phyloP scores from a whole-genome alignment of 2,113 vertebrate genomes.

The Megalops atlanticus region DNA sequence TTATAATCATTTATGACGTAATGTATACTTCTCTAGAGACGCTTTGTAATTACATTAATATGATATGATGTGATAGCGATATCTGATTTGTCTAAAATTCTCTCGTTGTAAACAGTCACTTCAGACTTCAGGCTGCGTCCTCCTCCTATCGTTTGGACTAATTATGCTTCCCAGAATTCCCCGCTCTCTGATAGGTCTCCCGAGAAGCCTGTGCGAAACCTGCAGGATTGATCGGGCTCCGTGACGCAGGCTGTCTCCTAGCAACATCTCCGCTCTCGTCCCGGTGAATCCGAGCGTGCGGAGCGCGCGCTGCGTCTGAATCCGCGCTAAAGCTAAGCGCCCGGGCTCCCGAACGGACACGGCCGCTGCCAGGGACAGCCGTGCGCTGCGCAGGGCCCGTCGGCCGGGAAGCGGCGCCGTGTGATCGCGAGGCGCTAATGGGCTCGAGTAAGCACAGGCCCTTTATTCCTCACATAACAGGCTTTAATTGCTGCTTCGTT shows the following conservation, averaged over 20 bases:
- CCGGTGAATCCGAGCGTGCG: neutral
- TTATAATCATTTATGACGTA: neutral
- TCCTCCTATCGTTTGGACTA: neutral
- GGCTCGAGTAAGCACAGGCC: neutral
- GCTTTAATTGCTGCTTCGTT: neutral
- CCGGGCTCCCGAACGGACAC: no score
- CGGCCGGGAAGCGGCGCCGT: no score
- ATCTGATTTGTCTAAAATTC: neutral
- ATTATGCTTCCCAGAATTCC: neutral
- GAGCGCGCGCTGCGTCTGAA: neutral
- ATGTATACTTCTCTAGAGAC: neutral
- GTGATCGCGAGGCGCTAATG: neutral
- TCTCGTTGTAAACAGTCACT: neutral
- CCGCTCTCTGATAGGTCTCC: neutral
- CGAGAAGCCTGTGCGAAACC: neutral
- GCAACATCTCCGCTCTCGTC: constrained; percentile 14
- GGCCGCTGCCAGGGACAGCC: no score
- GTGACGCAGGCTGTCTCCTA: constrained; percentile 17
- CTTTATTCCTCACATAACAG: neutral
- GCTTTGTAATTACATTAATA: neutral
- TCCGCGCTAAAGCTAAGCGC: neutral
- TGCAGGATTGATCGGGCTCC: neutral
- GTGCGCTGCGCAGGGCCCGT: no score
- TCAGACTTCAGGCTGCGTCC: neutral
- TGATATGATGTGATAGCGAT: neutral